Evolutionary conservation across 2,113 vertebrate species (phyloP), one percentile per base, ranked within the genome.

Genomic region (Ciconia boyciana): DNA sequence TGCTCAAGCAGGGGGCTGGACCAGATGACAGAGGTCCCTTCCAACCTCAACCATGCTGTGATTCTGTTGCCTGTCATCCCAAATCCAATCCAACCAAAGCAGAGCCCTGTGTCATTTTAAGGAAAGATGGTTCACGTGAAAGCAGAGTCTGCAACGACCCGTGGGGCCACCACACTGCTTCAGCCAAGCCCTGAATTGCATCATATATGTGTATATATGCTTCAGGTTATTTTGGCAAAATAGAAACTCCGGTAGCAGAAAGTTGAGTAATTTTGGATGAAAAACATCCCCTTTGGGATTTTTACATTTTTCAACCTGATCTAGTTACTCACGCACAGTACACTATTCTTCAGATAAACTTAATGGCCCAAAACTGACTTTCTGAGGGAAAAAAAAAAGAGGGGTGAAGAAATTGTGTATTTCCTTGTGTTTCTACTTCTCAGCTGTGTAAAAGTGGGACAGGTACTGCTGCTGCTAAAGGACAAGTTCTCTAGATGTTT

Each of bases 141-240:
- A 68, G 39, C 66, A 49, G 68, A 52, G 34, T 46, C 51, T 85
- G 70, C n/a, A 82, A 60, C 1, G 6, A 49, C 70, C 31, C 0
- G 0, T 15, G 31, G 61, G 55, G 26, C 19, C 36, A 70, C 32
- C 36, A 15, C 43, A 3, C 25, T 14, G 22, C 36, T 68, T 18
- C 55, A 29, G 49, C 18, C n/a, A 54, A 54, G 69, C 24, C 62
- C 41, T 39, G 26, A 17, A 12, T 9, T 24, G 32, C 12, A 5
- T 16, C 9, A 9, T 2, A 2, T 10, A 6, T 2, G 2, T n/a
- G 9, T 19, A 11, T 1, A 9, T 16, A 28, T 26, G 9, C n/a
- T 51, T 51, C 11, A 14, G 26, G 34, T 6, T 29, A 21, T 11
- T 83, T 39, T 52, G 34, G 32, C 26, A 70, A 62, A 79, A 44